Evolutionary conservation across 2,113 vertebrate genomes (phyloP).

Genomic region (Regulus satrapa): DNA sequence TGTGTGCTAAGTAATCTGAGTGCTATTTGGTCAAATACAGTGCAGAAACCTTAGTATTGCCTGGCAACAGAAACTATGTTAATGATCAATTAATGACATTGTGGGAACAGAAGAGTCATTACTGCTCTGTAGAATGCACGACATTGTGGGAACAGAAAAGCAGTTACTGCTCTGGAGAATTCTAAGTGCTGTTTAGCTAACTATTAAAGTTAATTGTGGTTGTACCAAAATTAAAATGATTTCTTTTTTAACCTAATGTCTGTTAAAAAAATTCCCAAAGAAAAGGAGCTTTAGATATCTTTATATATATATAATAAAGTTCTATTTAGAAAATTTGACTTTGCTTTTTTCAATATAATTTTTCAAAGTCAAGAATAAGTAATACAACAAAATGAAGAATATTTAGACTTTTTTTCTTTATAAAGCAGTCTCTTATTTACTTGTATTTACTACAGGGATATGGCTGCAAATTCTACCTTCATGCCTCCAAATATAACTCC

Average conservation of each 20-base stretch:
- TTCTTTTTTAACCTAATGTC: conserved; percentile 20
- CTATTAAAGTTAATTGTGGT: conserved; percentile 21
- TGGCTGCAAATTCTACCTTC: background rate
- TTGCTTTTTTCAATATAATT: background rate
- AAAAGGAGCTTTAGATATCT: background rate
- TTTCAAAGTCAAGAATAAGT: background rate
- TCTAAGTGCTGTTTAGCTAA: conserved; percentile 53
- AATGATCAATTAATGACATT: conserved; percentile 62
- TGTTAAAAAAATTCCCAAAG: background rate
- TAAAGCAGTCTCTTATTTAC: background rate
- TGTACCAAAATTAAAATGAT: conserved; percentile 38
- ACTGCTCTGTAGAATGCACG: conserved; percentile 32
- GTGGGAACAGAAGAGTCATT: conserved; percentile 53
- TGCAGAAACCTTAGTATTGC: conserved; percentile 58
- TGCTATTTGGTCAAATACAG: conserved; percentile 24
- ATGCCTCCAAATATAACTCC: background rate
- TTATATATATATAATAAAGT: background rate
- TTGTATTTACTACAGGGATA: background rate
- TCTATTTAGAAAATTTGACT: background rate
- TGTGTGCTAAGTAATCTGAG: conserved; percentile 8
- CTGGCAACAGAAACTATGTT: conserved; percentile 65
- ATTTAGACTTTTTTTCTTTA: background rate
- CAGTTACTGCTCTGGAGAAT: conserved; percentile 47
- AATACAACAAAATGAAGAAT: background rate
- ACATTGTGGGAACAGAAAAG: conserved; percentile 44